These are phyloP conservation scores for Caenorhabditis doughertyi DNA, from an alignment of 2,888 invertebrate genomes.

Conservation along the genomic window DNA sequence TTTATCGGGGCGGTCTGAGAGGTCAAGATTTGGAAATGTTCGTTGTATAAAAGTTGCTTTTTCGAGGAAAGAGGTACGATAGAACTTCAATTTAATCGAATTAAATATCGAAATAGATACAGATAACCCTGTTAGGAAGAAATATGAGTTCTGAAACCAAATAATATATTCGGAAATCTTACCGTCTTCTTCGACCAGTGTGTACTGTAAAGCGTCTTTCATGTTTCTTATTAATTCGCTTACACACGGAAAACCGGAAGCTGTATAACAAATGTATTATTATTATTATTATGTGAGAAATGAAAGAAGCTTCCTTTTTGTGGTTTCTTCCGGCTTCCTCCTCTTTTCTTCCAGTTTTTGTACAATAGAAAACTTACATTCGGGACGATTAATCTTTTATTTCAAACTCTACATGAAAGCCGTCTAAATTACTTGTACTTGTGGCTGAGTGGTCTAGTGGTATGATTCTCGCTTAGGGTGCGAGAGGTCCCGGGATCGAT, in stretches of 20 bases:
- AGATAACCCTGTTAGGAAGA: too few species aligned
- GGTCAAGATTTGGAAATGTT: too few species aligned
- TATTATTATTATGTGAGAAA: slow-evolving; percentile 37
- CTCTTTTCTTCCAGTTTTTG: neutral
- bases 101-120: too few species aligned
- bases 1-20: neutral
- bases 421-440: too few species aligned
- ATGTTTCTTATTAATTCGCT: neutral
- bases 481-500: slow-evolving; percentile 83
- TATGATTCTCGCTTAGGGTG: slow-evolving; percentile 83
- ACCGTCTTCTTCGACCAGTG: neutral
- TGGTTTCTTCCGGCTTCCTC: too few species aligned
- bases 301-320: neutral
- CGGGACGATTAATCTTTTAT: too few species aligned
- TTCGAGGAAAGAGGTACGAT: too few species aligned
- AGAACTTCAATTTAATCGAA: too few species aligned
- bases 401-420: too few species aligned
- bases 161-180: too few species aligned
- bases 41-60: too few species aligned
- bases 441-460: slow-evolving; percentile 83
- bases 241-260: slow-evolving; percentile 40
- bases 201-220: neutral
- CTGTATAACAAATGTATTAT: slow-evolving; percentile 37
- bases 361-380: neutral
- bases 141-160: too few species aligned